A percentile compares a stretch with the other conserved stretches of the same genome.
These are phyloP conservation scores for Drosophila oshimai DNA, from an alignment of 1,140 invertebrate species.

Conservation along the genomic window DNA sequence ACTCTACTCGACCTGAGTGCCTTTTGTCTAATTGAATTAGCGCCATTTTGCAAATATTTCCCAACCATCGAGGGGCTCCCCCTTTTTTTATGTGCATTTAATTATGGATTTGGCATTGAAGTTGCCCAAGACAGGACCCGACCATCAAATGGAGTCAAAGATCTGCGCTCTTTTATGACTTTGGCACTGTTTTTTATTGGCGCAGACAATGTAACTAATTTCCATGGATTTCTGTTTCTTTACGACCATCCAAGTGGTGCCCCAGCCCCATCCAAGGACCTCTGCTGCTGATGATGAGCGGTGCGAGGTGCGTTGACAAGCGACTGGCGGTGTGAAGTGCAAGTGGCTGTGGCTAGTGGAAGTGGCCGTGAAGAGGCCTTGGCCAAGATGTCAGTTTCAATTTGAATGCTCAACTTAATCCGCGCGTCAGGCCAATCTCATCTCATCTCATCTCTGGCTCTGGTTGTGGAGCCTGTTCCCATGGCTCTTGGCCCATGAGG, in stretches of 20 bases:
- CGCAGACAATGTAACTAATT: conserved; percentile 72
- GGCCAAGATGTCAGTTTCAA: conserved; percentile 71
- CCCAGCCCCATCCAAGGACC: no score
- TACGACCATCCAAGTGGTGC: conserved; percentile 32
- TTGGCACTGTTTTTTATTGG: conserved; percentile 68
- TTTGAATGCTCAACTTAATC: conserved; percentile 81
- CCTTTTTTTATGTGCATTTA: conserved; percentile 64
- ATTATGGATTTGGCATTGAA: conserved; percentile 53
- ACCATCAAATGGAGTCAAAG: conserved; percentile 31
- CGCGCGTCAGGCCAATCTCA: conserved; percentile 63
- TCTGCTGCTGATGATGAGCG: not conserved
- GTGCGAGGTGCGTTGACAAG: conserved; percentile 39
- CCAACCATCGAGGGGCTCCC: not conserved
- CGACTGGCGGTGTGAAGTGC: conserved; percentile 40
- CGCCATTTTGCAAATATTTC: conserved; percentile 38
- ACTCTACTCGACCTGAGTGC: conserved; percentile 36
- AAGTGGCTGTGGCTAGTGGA: conserved; percentile 27
- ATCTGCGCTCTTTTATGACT: conserved; percentile 52
- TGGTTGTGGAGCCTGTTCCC: conserved; percentile 18
- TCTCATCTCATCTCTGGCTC: conserved; percentile 27
- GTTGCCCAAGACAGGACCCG: conserved; percentile 26
- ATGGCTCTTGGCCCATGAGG: conserved; percentile 22
- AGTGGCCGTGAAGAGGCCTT: conserved; percentile 13
- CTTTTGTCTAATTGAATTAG: conserved; percentile 73
- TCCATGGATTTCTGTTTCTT: conserved; percentile 33